Percentiles rank a stretch among this genome's conserved stretches.
These are phyloP conservation scores for Eriosoma lanigerum DNA, from an alignment of 1,140 invertebrate species.

Conservation along the genomic window DNA sequence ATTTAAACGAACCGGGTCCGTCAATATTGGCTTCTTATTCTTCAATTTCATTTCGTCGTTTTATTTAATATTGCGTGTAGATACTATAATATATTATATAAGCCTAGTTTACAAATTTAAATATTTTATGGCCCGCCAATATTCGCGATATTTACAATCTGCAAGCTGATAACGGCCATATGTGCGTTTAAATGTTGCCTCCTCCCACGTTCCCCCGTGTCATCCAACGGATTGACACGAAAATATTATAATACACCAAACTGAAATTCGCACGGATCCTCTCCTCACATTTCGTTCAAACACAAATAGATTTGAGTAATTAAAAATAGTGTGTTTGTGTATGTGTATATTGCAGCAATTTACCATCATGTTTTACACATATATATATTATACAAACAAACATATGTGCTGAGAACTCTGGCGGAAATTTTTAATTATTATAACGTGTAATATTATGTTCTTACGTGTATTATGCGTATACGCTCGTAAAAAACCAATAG, in stretches of 20 bases:
- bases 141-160: conserved; percentile 31
- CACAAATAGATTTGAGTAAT: conserved; percentile 18
- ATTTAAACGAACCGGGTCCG: no score
- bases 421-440: conserved; percentile 21
- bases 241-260: background rate
- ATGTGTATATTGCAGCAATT: background rate
- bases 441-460: background rate
- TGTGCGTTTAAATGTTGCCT: background rate
- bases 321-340: no score
- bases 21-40: background rate
- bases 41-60: background rate
- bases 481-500: background rate
- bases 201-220: no score
- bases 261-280: background rate
- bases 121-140: background rate
- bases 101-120: background rate
- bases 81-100: background rate
- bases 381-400: background rate
- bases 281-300: background rate
- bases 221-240: background rate
- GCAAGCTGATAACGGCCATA: conserved; percentile 19
- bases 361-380: background rate
- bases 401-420: background rate
- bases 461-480: background rate
- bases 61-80: no score